A percentile compares a stretch with the other conserved stretches of the same genome.
These are phyloP conservation scores for Formicarius rufipectus DNA, from an alignment of 2,113 vertebrate genomes.

Conservation along the genomic window DNA sequence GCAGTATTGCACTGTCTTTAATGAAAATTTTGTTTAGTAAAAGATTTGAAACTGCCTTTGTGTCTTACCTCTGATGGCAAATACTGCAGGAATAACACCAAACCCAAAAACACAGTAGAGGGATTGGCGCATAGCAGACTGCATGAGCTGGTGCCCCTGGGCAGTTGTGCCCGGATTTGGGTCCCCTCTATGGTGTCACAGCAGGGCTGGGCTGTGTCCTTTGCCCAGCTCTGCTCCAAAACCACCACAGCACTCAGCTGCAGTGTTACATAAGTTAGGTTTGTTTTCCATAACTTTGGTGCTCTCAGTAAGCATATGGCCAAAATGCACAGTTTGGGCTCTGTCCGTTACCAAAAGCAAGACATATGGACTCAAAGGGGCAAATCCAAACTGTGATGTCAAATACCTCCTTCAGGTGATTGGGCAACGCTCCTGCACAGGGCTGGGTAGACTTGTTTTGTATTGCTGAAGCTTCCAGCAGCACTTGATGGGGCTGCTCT, in stretches of 20 bases:
- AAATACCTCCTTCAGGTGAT: neutral
- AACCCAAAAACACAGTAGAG: neutral
- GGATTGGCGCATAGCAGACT: rapidly evolving
- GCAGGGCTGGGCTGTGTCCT: neutral
- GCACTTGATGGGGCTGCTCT: neutral
- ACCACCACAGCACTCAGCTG: neutral
- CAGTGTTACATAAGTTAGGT: rapidly evolving
- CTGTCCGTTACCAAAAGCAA: neutral
- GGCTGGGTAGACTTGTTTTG: neutral
- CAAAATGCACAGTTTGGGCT: neutral
- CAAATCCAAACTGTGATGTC: neutral
- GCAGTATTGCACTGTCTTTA: neutral
- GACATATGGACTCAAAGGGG: rapidly evolving
- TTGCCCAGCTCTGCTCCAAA: neutral
- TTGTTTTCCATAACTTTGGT: neutral
- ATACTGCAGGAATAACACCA: neutral
- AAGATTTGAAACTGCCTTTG: neutral
- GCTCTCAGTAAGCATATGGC: rapidly evolving
- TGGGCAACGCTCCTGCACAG: rapidly evolving
- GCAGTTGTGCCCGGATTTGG: rapidly evolving
- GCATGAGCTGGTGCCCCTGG: rapidly evolving
- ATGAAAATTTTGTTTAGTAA: neutral
- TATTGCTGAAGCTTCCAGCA: neutral
- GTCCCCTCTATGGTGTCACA: neutral
- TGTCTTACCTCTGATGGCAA: neutral